A percentile compares a stretch with the other conserved stretches of the same genome.
phyloP scores from a whole-genome alignment of 2,888 invertebrate genomes.

The Agonopterix arenella region DNA sequence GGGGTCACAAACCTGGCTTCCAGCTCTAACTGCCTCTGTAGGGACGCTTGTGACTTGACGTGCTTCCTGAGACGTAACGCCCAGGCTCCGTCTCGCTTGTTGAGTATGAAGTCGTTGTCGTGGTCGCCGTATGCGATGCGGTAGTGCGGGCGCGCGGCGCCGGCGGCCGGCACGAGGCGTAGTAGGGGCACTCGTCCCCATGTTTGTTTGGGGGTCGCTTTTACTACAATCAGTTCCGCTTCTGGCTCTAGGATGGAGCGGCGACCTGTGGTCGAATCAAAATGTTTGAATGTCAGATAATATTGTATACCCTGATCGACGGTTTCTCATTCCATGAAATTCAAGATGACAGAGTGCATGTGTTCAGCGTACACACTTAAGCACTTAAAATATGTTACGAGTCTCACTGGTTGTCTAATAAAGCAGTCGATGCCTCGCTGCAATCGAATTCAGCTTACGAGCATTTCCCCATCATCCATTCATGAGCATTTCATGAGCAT shows the following conservation, averaged over 20 bases:
- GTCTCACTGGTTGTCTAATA: too few relatives aligned
- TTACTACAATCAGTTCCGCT: constrained; percentile 52
- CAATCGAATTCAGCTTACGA: too few relatives aligned
- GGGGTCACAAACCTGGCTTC: constrained; percentile 54
- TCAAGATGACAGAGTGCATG: too few relatives aligned
- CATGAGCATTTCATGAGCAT: too few relatives aligned
- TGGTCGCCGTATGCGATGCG: constrained; percentile 55
- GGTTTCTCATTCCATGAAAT: too few relatives aligned
- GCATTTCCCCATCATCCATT: too few relatives aligned
- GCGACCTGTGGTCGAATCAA: constrained; percentile 34
- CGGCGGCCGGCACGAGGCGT: constrained; percentile 53
- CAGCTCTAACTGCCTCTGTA: constrained; percentile 53
- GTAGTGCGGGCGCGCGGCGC: constrained; percentile 53
- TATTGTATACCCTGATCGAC: too few relatives aligned
- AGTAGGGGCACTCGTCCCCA: constrained; percentile 60
- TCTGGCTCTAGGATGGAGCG: constrained; percentile 56
- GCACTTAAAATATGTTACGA: too few relatives aligned
- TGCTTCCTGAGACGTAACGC: constrained; percentile 50
- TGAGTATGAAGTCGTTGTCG: constrained; percentile 42
- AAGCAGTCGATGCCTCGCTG: too few relatives aligned
- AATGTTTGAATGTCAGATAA: too few relatives aligned
- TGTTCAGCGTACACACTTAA: too few relatives aligned
- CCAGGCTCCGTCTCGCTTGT: constrained; percentile 58
- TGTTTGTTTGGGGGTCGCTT: constrained; percentile 45
- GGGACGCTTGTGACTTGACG: constrained; percentile 26